phyloP scores from a whole-genome alignment of 1,140 invertebrate species.

The Cardiocondyla obscurior region DNA sequence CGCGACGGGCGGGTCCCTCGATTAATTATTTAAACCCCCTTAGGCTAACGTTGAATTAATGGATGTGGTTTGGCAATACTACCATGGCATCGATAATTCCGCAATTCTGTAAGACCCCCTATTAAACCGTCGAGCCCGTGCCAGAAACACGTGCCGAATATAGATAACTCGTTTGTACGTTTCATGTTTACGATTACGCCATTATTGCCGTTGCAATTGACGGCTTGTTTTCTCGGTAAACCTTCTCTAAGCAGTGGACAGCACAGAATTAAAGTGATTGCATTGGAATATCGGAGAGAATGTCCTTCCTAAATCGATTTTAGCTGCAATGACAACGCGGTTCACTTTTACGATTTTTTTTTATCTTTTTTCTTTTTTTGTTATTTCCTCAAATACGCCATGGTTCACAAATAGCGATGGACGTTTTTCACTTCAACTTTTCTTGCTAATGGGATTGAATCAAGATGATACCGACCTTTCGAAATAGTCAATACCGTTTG shows the following conservation, averaged over 20 bases:
- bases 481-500: conserved; percentile 18
- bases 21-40: conserved; percentile 78
- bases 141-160: conserved; percentile 50
- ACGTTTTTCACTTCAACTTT: conserved; percentile 1
- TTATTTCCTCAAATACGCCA: background rate
- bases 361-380: background rate
- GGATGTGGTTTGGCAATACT: conserved; percentile 65
- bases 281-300: background rate
- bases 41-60: conserved; percentile 76
- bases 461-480: conserved; percentile 6
- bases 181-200: background rate
- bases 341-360: background rate
- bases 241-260: background rate
- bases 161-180: background rate
- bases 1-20: conserved; percentile 52
- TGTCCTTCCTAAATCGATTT: background rate
- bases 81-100: conserved; percentile 74
- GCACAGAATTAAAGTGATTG: background rate
- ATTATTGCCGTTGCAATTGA: background rate
- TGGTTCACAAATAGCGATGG: conserved; percentile 31
- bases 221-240: background rate
- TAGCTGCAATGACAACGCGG: background rate
- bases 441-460: conserved; percentile 59
- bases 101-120: conserved; percentile 60
- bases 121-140: conserved; percentile 48